Conservation (phyloP, 1,140 invertebrate genomes). For the Stenopsyche tienmushanensis region DNA sequence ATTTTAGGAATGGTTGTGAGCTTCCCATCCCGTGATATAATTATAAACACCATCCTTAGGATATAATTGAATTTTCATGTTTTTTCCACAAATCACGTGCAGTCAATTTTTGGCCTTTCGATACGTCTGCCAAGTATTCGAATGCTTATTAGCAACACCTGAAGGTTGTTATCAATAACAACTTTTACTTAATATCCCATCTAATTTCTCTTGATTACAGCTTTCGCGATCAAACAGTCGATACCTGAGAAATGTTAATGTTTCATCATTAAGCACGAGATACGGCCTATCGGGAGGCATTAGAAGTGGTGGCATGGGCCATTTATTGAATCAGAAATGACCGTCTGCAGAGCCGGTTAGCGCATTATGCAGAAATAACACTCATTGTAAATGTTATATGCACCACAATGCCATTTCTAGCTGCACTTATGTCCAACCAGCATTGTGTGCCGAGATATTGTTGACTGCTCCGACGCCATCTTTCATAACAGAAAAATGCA, state of each 20-base stretch:
- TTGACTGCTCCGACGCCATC: neutral
- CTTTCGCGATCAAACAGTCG: too few species aligned
- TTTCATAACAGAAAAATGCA: too few species aligned
- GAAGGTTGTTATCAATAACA: slow-evolving; percentile 4
- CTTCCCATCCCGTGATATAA: too few species aligned
- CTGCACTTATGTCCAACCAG: neutral
- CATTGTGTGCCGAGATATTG: neutral
- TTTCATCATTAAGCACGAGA: slow-evolving; percentile 14
- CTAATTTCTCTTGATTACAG: slow-evolving; percentile 2
- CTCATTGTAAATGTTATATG: slow-evolving; percentile 1
- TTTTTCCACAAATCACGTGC: slow-evolving; percentile 6
- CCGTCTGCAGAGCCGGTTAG: neutral
- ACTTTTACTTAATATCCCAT: slow-evolving; percentile 10
- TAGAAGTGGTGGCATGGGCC: neutral
- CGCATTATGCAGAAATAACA: slow-evolving; percentile 13
- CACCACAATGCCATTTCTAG: slow-evolving; percentile 11
- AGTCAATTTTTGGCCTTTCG: neutral
- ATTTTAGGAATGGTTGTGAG: too few species aligned
- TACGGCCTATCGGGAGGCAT: neutral
- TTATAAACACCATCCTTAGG: too few species aligned
- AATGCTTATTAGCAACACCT: neutral
- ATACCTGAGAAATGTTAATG: slow-evolving; percentile 13
- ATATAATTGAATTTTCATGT: slow-evolving; percentile 13
- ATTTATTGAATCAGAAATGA: neutral
- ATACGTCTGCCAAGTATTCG: neutral